Percentiles rank a stretch among this genome's conserved stretches.
phyloP scores from a whole-genome alignment of 2,797 vertebrate genomes.

The Bovichtus variegatus region DNA sequence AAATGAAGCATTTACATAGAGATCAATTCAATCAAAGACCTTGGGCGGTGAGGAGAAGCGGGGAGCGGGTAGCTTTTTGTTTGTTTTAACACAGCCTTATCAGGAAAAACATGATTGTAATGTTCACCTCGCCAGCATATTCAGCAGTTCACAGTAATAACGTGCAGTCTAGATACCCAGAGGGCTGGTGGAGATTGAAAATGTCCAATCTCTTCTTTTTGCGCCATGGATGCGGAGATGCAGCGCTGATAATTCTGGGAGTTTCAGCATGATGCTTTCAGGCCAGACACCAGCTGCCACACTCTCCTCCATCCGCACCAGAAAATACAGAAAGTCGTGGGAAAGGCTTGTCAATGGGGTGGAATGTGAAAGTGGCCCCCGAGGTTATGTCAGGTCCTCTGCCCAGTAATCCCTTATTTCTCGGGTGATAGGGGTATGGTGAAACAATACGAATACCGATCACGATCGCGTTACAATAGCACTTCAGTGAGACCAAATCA shows the following conservation, averaged over 20 bases:
- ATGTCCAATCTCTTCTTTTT: constrained; percentile 76
- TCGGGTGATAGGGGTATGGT: constrained; percentile 21
- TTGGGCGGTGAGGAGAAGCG: constrained; percentile 55
- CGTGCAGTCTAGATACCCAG: constrained; percentile 67
- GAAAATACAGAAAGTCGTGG: constrained; percentile 22
- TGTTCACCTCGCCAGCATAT: constrained; percentile 74
- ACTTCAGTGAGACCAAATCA: constrained; percentile 40
- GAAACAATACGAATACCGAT: constrained; percentile 31
- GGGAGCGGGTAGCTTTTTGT: constrained; percentile 56
- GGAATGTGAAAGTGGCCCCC: constrained; percentile 34
- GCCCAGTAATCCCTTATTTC: constrained; percentile 45
- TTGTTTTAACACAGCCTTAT: constrained; percentile 80
- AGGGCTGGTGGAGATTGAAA: constrained; percentile 75
- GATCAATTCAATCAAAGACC: constrained; percentile 81
- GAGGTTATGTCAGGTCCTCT: constrained; percentile 33
- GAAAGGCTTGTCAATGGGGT: constrained; percentile 27
- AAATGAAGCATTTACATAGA: constrained; percentile 78
- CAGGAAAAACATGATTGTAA: constrained; percentile 81
- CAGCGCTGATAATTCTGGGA: constrained; percentile 56
- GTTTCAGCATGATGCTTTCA: constrained; percentile 54
- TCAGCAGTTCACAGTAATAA: constrained; percentile 79
- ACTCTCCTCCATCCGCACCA: constrained; percentile 25
- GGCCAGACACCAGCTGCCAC: constrained; percentile 55
- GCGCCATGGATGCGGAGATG: constrained; percentile 58
- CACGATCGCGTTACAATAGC: constrained; percentile 25